Conservation (phyloP, 2,113 vertebrate genomes). For the Phaethon lepturus region DNA sequence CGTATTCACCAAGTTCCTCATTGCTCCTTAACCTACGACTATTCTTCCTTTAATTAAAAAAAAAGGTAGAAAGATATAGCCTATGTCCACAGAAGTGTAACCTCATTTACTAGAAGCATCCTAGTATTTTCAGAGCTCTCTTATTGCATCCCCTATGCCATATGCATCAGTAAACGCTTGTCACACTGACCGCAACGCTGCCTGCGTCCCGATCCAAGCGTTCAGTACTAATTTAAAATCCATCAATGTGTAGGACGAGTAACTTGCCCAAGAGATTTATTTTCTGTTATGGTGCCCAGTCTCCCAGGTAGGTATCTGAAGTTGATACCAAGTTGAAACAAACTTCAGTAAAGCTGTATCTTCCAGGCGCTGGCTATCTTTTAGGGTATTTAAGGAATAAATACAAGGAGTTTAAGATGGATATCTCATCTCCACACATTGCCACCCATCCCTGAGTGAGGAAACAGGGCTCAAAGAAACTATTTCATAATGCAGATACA, state of each 20-base stretch:
- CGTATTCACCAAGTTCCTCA: neutral
- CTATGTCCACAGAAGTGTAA: neutral
- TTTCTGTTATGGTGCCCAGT: neutral
- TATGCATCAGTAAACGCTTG: neutral
- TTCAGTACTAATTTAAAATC: neutral
- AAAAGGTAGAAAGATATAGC: neutral
- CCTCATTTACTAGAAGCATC: neutral
- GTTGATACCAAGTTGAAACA: neutral
- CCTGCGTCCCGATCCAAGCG: neutral
- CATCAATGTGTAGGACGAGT: fast-evolving
- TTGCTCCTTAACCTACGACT: neutral
- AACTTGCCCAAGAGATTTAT: neutral
- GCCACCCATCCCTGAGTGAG: neutral
- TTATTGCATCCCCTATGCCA: neutral
- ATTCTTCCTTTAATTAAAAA: neutral
- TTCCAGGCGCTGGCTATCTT: neutral
- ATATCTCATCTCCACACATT: neutral
- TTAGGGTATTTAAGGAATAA: neutral
- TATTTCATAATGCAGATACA: neutral
- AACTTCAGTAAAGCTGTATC: neutral
- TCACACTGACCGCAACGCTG: neutral
- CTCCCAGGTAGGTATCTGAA: neutral
- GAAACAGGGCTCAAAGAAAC: neutral
- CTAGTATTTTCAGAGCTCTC: neutral
- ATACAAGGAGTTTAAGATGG: neutral